Evolutionary conservation across 2,113 vertebrate genomes (phyloP).

Genomic region (Laticauda colubrina): DNA sequence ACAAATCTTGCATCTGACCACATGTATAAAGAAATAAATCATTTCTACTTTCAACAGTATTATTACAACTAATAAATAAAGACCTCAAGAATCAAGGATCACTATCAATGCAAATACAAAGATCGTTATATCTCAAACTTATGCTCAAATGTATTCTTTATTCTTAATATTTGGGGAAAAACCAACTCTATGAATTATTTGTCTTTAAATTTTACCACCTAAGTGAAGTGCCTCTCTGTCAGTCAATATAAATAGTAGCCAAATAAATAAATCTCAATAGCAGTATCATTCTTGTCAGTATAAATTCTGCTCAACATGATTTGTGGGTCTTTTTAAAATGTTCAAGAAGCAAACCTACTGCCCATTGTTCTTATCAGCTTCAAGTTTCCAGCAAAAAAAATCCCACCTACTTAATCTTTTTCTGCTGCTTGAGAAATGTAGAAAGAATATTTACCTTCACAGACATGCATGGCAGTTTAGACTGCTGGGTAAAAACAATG

Average conservation of each 20-base stretch:
- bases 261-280: slow-evolving; percentile 4
- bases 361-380: slow-evolving; percentile 34
- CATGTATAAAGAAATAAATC: slow-evolving; percentile 12
- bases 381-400: slow-evolving; percentile 41
- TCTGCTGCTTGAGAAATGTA: slow-evolving; percentile 26
- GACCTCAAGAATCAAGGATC: background rate
- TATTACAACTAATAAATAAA: slow-evolving; percentile 4
- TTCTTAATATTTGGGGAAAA: slow-evolving; percentile 25
- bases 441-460: slow-evolving; percentile 59
- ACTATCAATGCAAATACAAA: slow-evolving; percentile 7
- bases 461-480: slow-evolving; percentile 45
- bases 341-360: slow-evolving; percentile 32
- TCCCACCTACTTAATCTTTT: slow-evolving; percentile 35
- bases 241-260: slow-evolving; percentile 28
- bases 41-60: background rate
- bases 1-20: slow-evolving; percentile 20
- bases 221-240: slow-evolving; percentile 22
- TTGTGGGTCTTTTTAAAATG: background rate
- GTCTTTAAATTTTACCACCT: background rate
- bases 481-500: slow-evolving; percentile 29
- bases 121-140: slow-evolving; percentile 16
- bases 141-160: background rate
- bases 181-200: background rate
- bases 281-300: background rate
- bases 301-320: slow-evolving; percentile 25